Conservation (phyloP, 1,140 invertebrate genomes). For the Drosophila ogumai region DNA sequence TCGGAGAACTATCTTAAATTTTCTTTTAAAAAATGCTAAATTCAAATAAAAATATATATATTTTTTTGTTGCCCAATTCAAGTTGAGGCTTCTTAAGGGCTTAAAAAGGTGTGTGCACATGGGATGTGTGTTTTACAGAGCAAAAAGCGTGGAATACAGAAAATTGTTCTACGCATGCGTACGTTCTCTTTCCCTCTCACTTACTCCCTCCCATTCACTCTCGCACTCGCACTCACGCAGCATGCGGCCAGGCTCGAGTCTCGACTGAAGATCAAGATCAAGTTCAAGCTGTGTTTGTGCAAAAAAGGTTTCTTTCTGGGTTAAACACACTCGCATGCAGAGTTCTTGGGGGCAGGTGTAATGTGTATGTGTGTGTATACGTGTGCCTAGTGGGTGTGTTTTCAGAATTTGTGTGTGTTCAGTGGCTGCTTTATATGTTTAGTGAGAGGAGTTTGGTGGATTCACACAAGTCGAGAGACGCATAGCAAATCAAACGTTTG, state of each 20-base stretch:
- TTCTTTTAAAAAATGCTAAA: background rate
- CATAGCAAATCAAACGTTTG: slow-evolving; percentile 72
- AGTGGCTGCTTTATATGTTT: slow-evolving; percentile 3
- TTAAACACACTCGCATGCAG: slow-evolving; percentile 48
- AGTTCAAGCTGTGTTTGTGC: slow-evolving; percentile 55
- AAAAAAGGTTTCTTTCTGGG: slow-evolving; percentile 42
- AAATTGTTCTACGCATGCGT: slow-evolving; percentile 36
- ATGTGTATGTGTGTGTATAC: slow-evolving; percentile 10
- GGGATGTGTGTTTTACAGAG: slow-evolving; percentile 24
- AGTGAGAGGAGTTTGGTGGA: slow-evolving; percentile 21
- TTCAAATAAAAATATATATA: too few relatives aligned
- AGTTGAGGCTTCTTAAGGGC: background rate
- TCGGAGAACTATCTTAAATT: background rate
- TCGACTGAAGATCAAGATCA: slow-evolving; percentile 47
- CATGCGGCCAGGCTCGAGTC: slow-evolving; percentile 41
- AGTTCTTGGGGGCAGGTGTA: slow-evolving; percentile 32
- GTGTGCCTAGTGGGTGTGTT: slow-evolving; percentile 33
- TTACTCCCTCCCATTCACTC: slow-evolving; percentile 14
- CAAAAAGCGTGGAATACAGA: slow-evolving; percentile 24
- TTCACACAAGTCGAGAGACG: slow-evolving; percentile 63
- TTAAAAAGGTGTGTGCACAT: slow-evolving; percentile 2
- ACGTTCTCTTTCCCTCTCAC: slow-evolving; percentile 23
- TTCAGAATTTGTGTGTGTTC: slow-evolving; percentile 20
- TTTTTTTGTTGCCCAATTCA: background rate
- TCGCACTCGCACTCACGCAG: slow-evolving; percentile 15